Conservation (phyloP, 2,888 invertebrate species). For the Aleiodes alternator region DNA sequence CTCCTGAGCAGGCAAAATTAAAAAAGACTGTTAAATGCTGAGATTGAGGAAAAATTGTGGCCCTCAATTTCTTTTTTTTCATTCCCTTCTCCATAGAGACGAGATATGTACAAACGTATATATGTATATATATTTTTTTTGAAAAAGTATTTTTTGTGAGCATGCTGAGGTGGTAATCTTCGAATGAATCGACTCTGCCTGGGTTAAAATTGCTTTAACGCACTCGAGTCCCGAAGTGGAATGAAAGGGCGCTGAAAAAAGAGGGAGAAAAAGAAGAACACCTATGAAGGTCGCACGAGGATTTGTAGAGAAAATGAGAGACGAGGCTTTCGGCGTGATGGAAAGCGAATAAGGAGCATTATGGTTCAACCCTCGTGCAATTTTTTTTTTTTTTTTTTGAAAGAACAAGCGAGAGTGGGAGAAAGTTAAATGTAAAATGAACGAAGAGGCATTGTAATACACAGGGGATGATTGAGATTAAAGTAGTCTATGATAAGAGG, state of each 20-base stretch:
- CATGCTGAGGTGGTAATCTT: constrained; percentile 24
- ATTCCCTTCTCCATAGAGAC: not conserved
- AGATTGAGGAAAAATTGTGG: not conserved
- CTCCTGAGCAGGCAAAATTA: constrained; percentile 10
- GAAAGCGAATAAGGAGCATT: not conserved
- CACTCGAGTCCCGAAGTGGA: constrained; percentile 7
- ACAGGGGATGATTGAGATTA: constrained; percentile 1
- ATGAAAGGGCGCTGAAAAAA: not conserved
- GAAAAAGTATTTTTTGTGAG: constrained; percentile 17
- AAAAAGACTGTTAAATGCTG: constrained; percentile 2
- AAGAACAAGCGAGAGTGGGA: not conserved
- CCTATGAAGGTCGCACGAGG: constrained; percentile 10
- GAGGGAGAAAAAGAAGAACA: not conserved
- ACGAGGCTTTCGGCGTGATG: constrained; percentile 9
- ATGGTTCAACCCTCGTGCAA: constrained; percentile 9
- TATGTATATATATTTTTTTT: not conserved
- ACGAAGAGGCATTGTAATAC: not conserved
- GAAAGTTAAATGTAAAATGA: not conserved
- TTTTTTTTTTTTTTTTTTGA: not conserved
- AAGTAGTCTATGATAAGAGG: not conserved
- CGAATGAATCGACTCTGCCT: constrained; percentile 8
- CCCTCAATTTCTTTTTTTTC: not conserved
- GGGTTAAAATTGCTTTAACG: constrained; percentile 23
- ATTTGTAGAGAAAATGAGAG: constrained; percentile 13
- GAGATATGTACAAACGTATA: not conserved